phyloP scores from a whole-genome alignment of 2,888 invertebrate genomes.

The Pseudoips prasinana region DNA sequence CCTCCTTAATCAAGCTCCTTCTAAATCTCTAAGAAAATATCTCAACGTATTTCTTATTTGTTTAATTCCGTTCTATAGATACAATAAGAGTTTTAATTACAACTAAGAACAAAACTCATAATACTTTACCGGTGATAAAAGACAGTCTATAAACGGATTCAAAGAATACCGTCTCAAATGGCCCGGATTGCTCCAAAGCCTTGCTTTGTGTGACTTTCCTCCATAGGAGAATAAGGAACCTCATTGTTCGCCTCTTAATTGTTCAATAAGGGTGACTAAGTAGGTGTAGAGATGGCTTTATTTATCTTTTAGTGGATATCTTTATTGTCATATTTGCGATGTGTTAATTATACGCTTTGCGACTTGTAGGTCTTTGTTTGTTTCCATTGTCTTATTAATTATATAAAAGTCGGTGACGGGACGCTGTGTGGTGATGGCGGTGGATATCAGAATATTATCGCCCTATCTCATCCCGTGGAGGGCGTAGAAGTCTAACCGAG shows the following conservation, averaged over 20 bases:
- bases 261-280: slow-evolving; percentile 1
- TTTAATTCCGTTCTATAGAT: no score
- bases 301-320: background rate
- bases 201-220: slow-evolving; percentile 48
- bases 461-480: no score
- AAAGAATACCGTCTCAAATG: slow-evolving; percentile 56
- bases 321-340: background rate
- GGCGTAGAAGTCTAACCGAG: no score
- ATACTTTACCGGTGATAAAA: slow-evolving; percentile 62
- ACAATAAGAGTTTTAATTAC: no score
- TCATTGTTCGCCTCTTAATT: slow-evolving; percentile 35
- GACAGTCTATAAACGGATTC: slow-evolving; percentile 56
- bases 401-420: no score
- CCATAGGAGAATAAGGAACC: slow-evolving; percentile 40
- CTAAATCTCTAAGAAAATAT: no score
- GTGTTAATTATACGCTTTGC: slow-evolving; percentile 8
- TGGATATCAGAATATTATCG: no score
- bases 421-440: no score
- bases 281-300: background rate
- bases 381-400: slow-evolving; percentile 17
- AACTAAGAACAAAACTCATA: no score
- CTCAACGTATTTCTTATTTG: no score
- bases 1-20: no score
- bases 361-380: background rate
- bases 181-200: slow-evolving; percentile 50